Evolutionary conservation across 1,140 invertebrate species (phyloP).

Genomic region (Theocolax elegans): DNA sequence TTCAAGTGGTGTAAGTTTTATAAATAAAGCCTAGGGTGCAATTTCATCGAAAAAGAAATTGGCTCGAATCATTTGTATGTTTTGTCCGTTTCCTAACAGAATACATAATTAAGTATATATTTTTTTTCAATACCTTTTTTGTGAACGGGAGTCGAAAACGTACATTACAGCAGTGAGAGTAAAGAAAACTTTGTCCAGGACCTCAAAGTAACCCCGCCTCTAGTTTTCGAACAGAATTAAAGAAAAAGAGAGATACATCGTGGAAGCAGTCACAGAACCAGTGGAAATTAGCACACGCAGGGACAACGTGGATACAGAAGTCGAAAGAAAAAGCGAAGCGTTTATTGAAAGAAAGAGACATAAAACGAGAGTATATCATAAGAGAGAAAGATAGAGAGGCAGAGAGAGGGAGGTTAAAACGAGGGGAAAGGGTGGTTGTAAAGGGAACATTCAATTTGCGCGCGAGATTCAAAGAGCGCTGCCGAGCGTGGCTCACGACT

Average conservation of each 20-base stretch:
- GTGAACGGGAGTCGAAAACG: too few species aligned
- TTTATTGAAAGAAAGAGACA: not conserved
- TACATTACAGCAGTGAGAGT: too few species aligned
- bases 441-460: conserved; percentile 36
- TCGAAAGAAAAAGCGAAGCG: not conserved
- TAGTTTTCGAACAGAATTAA: conserved; percentile 17
- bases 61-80: too few species aligned
- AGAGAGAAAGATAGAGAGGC: too few species aligned
- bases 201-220: not conserved
- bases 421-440: conserved; percentile 1
- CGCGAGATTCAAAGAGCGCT: conserved; percentile 16
- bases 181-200: too few species aligned
- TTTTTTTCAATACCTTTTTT: too few species aligned
- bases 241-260: conserved; percentile 3
- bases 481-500: conserved; percentile 1
- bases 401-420: conserved; percentile 19
- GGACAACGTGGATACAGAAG: conserved; percentile 33
- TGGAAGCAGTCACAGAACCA: conserved; percentile 22
- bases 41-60: too few species aligned
- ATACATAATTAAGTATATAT: too few species aligned
- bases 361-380: conserved; percentile 1
- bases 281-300: conserved; percentile 32
- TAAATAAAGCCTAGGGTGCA: too few species aligned
- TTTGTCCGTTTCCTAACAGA: too few species aligned
- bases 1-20: too few species aligned